Evolutionary conservation across 2,888 invertebrate species (phyloP), one percentile per base, ranked within the genome.

Genomic region (Cyaniris semiargus): DNA sequence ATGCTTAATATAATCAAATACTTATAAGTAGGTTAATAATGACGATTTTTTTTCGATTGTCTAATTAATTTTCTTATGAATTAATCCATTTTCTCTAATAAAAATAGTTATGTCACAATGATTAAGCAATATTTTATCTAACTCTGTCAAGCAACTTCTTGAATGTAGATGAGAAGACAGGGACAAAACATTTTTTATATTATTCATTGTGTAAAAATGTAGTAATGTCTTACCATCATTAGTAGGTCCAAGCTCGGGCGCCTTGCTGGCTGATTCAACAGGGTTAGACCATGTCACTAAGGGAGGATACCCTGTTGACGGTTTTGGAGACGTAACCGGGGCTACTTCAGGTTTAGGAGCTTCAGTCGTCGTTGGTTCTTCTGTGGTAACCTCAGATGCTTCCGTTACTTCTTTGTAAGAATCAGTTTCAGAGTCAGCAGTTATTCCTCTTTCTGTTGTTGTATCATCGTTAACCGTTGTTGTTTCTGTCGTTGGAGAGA

Each of bases 271-370:
- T 23, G 85, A 81, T 71, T 93, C 94, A 15, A 94, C 87, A 0
- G 84, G 82, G 48, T 89, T 89, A 23, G 95, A 94, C 95, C 95
- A 95, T 4, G 95, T 95, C 3, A 95, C 94, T 0, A 95, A 85
- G 5, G 89, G 87, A 7, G 88, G 89, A 76, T 84, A 89, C 3
- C 88, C 88, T 7, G 88, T 89, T 6, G 89, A 84, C 66, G 86
- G 83, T 18, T 79, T 81, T 76, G 77, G 38, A 3, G 81, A 75
- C 56, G 82, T 82, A 48, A 81, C 76, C 10, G 86, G 82, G 81
- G 82, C 78, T 78, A 85, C 85, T 0, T 77, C 77, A 44, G 71
- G 38, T 7, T 72, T 58, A 60, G 72, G 38, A 71, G 82, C 81
- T 74, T 88, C 86, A 34, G 87, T 88, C 2, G 84, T 79, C 5